These are phyloP conservation scores for Aspidoscelis tigris DNA, from an alignment of 2,113 vertebrate genomes.

Conservation along the genomic window DNA sequence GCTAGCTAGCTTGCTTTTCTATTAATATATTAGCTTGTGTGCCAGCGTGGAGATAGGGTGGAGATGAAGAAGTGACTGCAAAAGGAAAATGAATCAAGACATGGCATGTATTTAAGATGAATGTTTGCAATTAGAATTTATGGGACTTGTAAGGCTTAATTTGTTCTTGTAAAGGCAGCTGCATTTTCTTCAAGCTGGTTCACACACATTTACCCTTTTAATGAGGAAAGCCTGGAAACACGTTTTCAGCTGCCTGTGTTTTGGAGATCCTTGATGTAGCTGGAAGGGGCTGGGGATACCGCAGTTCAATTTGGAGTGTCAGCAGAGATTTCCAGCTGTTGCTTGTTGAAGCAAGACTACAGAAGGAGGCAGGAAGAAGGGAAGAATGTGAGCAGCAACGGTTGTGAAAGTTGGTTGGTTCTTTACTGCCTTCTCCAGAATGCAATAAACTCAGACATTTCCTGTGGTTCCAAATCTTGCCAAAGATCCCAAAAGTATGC, in stretches of 20 bases:
- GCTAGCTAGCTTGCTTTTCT: conserved; percentile 28
- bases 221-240: conserved; percentile 6
- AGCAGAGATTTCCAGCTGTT: background rate
- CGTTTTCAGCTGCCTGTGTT: background rate
- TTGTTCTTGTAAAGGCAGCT: rapidly evolving
- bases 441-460: background rate
- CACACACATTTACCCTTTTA: background rate
- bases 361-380: background rate
- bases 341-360: background rate
- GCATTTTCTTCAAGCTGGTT: background rate
- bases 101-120: background rate
- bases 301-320: background rate
- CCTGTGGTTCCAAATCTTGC: background rate
- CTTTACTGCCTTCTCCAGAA: background rate
- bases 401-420: background rate
- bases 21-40: background rate
- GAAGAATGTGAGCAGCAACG: background rate
- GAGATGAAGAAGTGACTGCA: background rate
- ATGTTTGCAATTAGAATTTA: conserved; percentile 18
- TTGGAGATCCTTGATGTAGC: background rate
- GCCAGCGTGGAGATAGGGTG: background rate
- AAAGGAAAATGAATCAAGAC: background rate
- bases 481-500: no score
- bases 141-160: background rate
- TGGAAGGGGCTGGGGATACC: background rate